Evolutionary conservation across 2,888 invertebrate genomes (phyloP).

Genomic region (Criorhina ranunculi): DNA sequence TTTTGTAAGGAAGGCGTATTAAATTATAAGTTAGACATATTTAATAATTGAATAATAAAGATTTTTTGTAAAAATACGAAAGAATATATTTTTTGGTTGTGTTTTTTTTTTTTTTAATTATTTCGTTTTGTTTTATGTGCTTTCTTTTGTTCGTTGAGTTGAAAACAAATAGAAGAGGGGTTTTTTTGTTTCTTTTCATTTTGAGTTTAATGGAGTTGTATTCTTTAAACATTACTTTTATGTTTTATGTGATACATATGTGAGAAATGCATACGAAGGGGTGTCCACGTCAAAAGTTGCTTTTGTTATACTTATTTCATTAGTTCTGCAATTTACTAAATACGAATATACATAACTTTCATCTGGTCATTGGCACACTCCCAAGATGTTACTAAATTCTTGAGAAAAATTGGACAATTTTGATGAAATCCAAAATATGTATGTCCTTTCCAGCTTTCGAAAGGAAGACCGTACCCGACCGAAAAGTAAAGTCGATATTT

Average conservation of each 20-base stretch:
- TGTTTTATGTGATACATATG: background rate
- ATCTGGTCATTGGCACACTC: no score
- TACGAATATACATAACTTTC: no score
- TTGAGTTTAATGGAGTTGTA: background rate
- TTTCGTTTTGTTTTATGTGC: background rate
- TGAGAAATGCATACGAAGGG: conserved; percentile 18
- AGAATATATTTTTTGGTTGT: conserved; percentile 49
- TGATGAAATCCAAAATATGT: no score
- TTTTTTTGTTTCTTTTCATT: conserved; percentile 7
- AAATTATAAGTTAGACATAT: conserved; percentile 72
- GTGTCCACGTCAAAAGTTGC: no score
- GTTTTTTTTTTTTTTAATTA: conserved; percentile 11
- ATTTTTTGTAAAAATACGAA: conserved; percentile 75
- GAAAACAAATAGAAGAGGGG: conserved; percentile 8
- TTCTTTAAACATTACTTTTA: no score
- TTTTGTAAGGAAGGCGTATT: conserved; percentile 61
- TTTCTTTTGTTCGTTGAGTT: conserved; percentile 18
- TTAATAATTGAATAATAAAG: conserved; percentile 72
- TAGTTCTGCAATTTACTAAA: no score
- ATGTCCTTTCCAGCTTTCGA: no score
- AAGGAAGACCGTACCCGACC: no score
- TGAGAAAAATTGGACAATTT: no score
- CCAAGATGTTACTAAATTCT: no score
- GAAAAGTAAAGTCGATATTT: no score
- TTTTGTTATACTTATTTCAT: no score